A percentile compares a stretch with the other conserved stretches of the same genome.
phyloP scores from a whole-genome alignment of 2,113 vertebrate genomes.

The Nothobranchius furzeri region DNA sequence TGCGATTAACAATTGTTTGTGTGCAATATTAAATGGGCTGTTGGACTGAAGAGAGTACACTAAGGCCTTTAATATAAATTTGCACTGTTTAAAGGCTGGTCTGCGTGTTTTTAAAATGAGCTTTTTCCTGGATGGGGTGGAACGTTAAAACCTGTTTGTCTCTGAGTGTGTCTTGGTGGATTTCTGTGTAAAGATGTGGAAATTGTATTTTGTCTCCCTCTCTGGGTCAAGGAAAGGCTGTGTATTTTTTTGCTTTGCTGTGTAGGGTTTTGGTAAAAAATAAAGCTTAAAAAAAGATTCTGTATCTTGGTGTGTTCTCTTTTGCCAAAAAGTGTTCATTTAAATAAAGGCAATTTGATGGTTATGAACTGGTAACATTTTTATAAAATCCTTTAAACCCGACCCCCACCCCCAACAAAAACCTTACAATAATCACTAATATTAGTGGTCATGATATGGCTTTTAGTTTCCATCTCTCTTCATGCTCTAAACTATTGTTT shows the following conservation, averaged over 20 bases:
- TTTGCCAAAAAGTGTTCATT: not conserved
- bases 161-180: slow-evolving; percentile 40
- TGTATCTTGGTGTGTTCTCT: not conserved
- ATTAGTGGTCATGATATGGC: too few relatives aligned
- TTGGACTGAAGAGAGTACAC: slow-evolving; percentile 16
- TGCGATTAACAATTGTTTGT: slow-evolving; percentile 47
- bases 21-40: slow-evolving; percentile 79
- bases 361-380: too few relatives aligned
- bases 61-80: slow-evolving; percentile 26
- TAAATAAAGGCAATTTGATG: too few relatives aligned
- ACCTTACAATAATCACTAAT: too few relatives aligned
- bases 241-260: slow-evolving; percentile 51
- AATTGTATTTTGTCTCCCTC: slow-evolving; percentile 2
- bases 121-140: slow-evolving; percentile 10
- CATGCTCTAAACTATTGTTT: not conserved
- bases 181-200: slow-evolving; percentile 53
- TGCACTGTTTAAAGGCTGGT: slow-evolving; percentile 54
- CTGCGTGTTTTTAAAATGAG: slow-evolving; percentile 26
- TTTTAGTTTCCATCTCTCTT: too few relatives aligned
- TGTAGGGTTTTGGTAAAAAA: slow-evolving; percentile 56
- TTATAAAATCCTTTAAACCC: too few relatives aligned
- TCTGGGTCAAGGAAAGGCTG: slow-evolving; percentile 43
- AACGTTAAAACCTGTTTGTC: slow-evolving; percentile 15
- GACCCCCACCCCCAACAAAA: too few relatives aligned
- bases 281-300: slow-evolving; percentile 49